Evolutionary conservation across 2,888 invertebrate species (phyloP).

Genomic region (Parnassius mnemosyne): DNA sequence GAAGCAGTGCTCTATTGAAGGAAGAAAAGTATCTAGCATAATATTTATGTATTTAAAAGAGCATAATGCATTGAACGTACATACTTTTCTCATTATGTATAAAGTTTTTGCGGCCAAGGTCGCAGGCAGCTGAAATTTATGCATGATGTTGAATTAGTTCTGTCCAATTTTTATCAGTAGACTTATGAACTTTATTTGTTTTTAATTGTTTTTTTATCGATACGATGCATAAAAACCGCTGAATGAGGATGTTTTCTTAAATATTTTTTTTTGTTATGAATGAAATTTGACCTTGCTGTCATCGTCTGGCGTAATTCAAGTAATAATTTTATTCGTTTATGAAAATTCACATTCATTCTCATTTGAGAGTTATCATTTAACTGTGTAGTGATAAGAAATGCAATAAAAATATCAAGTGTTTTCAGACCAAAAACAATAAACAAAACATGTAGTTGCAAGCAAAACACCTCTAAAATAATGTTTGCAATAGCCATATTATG

Average conservation of each 20-base stretch:
- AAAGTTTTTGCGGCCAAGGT: slow-evolving; percentile 19
- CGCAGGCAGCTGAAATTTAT: slow-evolving; percentile 17
- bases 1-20: background rate
- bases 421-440: slow-evolving; percentile 47
- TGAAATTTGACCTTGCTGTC: slow-evolving; percentile 27
- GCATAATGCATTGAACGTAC: slow-evolving; percentile 1
- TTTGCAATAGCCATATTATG: slow-evolving; percentile 53
- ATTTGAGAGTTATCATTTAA: background rate
- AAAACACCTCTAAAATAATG: slow-evolving; percentile 46
- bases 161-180: slow-evolving; percentile 20
- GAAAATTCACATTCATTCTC: background rate
- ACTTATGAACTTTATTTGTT: slow-evolving; percentile 22
- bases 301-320: slow-evolving; percentile 22
- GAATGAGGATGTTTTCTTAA: slow-evolving; percentile 18
- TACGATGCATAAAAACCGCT: slow-evolving; percentile 13
- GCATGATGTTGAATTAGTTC: slow-evolving; percentile 12
- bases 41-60: slow-evolving; percentile 2
- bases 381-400: background rate
- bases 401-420: slow-evolving; percentile 33
- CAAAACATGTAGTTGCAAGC: slow-evolving; percentile 64
- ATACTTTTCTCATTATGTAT: slow-evolving; percentile 11
- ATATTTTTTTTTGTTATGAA: slow-evolving; percentile 19
- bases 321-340: slow-evolving; percentile 6
- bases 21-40: background rate
- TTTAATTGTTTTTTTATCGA: slow-evolving; percentile 22